A percentile compares a stretch with the other conserved stretches of the same genome.
These are phyloP conservation scores for Macrochelys suwanniensis DNA, from an alignment of 2,797 vertebrate species.

Conservation along the genomic window DNA sequence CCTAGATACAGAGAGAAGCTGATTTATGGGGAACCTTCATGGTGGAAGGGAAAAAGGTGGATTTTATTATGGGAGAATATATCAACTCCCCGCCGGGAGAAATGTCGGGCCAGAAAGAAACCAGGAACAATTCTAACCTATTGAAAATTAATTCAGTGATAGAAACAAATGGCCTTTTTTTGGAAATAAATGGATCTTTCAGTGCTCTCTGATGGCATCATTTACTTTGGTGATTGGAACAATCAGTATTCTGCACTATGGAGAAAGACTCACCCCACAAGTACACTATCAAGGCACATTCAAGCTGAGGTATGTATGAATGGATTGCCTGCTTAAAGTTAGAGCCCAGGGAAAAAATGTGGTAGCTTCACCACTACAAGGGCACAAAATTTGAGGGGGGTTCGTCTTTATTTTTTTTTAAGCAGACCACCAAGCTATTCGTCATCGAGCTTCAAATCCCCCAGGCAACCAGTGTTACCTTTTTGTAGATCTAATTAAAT, in stretches of 20 bases:
- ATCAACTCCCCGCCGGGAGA: background rate
- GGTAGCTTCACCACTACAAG: background rate
- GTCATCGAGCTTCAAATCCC: conserved; percentile 66
- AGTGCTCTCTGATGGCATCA: rapidly evolving
- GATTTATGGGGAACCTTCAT: background rate
- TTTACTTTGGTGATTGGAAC: background rate
- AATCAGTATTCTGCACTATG: background rate
- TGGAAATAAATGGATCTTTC: background rate
- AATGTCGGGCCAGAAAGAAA: background rate
- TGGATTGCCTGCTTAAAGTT: background rate
- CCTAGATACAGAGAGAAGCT: background rate
- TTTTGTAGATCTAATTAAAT: conserved; percentile 80
- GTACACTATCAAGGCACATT: rapidly evolving
- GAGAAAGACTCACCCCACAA: background rate
- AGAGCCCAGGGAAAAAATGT: conserved; percentile 10
- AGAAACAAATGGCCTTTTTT: rapidly evolving
- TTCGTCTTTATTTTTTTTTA: background rate
- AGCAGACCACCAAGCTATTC: conserved; percentile 71
- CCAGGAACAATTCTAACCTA: background rate
- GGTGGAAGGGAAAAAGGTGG: background rate
- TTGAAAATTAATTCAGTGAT: background rate
- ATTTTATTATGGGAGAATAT: background rate
- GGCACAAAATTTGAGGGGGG: background rate
- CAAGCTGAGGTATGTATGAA: background rate
- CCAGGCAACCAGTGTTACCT: conserved; percentile 78